phyloP scores from a whole-genome alignment of 2,113 vertebrate genomes.

The Cephalophus harveyi region DNA sequence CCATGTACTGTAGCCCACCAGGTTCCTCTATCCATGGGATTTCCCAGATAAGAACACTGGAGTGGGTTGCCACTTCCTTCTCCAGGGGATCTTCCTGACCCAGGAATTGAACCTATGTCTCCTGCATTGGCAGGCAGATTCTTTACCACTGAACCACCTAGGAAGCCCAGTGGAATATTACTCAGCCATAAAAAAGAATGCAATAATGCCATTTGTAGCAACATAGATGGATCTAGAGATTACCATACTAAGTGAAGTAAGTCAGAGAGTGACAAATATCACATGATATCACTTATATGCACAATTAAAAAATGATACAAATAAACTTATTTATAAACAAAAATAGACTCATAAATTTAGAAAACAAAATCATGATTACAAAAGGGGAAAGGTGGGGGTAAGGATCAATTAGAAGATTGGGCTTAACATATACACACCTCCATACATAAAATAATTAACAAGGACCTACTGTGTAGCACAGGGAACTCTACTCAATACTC shows the following conservation, averaged over 20 bases:
- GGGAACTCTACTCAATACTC: background rate
- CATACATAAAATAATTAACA: background rate
- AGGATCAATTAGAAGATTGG: background rate
- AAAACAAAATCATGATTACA: background rate
- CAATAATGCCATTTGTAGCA: background rate
- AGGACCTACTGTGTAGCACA: background rate
- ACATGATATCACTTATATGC: background rate
- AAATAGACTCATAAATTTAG: background rate
- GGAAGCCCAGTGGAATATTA: background rate
- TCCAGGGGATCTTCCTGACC: background rate
- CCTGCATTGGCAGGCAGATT: background rate
- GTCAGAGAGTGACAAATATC: background rate
- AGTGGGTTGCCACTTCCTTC: background rate
- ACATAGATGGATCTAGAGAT: background rate
- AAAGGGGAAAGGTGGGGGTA: background rate
- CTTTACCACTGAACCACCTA: background rate
- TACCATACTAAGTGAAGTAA: background rate
- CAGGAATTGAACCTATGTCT: background rate
- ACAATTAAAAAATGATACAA: background rate
- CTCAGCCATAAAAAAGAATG: background rate
- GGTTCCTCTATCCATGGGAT: background rate
- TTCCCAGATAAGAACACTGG: background rate
- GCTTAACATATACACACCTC: background rate
- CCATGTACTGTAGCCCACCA: background rate
- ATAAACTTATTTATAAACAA: background rate